Base-by-base conservation (phyloP, 2,113 vertebrate species). In the Mustela lutreola region DNA sequence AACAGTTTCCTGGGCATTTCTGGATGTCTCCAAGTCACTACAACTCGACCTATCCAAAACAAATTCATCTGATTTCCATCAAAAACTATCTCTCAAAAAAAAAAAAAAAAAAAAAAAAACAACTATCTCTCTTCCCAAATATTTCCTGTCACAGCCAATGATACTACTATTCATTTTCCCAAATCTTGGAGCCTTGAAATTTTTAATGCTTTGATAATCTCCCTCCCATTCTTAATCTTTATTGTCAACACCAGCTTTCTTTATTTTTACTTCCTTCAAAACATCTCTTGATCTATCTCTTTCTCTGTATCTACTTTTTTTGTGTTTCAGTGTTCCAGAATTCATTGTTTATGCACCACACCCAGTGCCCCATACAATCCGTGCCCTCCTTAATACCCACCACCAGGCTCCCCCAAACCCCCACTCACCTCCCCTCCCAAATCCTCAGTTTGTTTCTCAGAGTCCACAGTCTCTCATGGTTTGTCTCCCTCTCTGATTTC, bases 31-130 rank as follows among this genome's bases (percentile, higher is more conserved):
- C 76, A 45, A 48, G 45, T 95, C 93, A 70, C 33, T 62, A 53
- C 62, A 75, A 91, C 45, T 76, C 48, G 60, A 76, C 62, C 28
- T 26, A 63, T 39, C 45, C 78, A 93, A 84, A 76, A 83, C 28
- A 50, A 67, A 93, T n/a, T 70, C 15, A 96, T 85, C 76, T 42
- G 6, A 9, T 76, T 93, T 93, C 82, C 78, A 96, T 91, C 36
- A 81, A 89, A 86, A 95, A 70, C 42, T 10, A 31, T 36, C 15
- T 21, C 26, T 82, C n/a, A n/a, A n/a, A n/a, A n/a, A n/a, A n/a
- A n/a, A n/a, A n/a, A n/a, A n/a, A n/a, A n/a, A n/a, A n/a, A n/a
- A n/a, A n/a, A n/a, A n/a, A n/a, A n/a, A n/a, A n/a, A n/a, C n/a
- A 95, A 70, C 42, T 10, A 31, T 36, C 15, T 21, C 26, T 82